phyloP scores from a whole-genome alignment of 2,888 invertebrate species.

The Drosophila lacicola region DNA sequence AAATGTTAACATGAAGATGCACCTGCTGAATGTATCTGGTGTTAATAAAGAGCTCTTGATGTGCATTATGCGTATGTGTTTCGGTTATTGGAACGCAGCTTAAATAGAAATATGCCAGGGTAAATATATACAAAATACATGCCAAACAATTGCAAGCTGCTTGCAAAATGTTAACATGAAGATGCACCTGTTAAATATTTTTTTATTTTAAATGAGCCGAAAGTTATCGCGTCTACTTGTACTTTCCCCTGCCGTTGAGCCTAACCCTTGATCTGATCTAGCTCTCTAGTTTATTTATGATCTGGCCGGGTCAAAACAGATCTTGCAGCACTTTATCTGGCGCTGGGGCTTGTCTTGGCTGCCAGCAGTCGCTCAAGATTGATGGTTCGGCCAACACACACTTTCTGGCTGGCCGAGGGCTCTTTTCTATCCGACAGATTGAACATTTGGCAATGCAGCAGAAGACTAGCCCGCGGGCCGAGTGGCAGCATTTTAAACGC shows the following conservation, averaged over 20 bases:
- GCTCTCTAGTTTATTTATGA: conserved; percentile 39
- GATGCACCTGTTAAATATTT: conserved; percentile 1
- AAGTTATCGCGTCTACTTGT: conserved; percentile 3
- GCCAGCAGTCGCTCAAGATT: conserved; percentile 33
- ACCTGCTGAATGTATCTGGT: background rate
- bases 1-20: conserved; percentile 25
- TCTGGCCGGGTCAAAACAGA: conserved; percentile 21
- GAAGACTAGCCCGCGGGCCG: conserved; percentile 4
- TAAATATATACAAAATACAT: conserved; percentile 21
- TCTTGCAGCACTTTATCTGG: conserved; percentile 43
- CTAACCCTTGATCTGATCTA: conserved; percentile 29
- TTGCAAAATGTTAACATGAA: conserved; percentile 25
- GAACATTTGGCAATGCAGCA: conserved; percentile 56
- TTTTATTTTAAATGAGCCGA: background rate
- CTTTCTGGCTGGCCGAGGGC: conserved; percentile 13
- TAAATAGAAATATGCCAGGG: background rate
- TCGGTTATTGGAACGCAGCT: no score
- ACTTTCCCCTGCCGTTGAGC: conserved; percentile 9
- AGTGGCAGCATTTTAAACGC: conserved; percentile 54
- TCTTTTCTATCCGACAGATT: conserved; percentile 27
- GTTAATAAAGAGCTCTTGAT: background rate
- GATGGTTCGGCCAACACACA: conserved; percentile 31
- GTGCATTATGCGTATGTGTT: no score
- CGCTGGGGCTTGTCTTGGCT: conserved; percentile 21
- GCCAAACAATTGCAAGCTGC: conserved; percentile 38